Evolutionary conservation across 35 echinoderm and acorn worm species (phyloP).

Genomic region (Chiridota heheva): DNA sequence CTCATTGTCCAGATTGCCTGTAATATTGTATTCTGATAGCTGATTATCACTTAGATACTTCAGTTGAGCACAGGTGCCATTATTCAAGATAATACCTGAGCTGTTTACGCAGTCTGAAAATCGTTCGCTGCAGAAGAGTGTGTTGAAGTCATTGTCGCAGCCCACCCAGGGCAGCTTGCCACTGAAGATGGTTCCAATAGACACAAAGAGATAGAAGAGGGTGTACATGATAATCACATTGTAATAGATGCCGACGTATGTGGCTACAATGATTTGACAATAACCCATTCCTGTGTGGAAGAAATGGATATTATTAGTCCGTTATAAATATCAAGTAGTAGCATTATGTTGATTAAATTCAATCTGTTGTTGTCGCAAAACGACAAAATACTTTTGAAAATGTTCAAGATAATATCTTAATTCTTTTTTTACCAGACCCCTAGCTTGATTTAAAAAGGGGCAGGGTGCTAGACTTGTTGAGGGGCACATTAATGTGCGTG

Average conservation of each 20-base stretch:
- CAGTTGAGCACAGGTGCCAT: slow-evolving; percentile 52
- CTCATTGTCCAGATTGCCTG: slow-evolving; percentile 37
- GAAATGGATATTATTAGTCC: no score
- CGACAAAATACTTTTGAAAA: no score
- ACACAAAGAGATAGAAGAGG: slow-evolving; percentile 78
- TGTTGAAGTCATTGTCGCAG: slow-evolving; percentile 79
- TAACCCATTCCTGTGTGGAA: slow-evolving; percentile 32
- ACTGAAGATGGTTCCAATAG: slow-evolving; percentile 71
- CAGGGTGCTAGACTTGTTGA: no score
- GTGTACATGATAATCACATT: slow-evolving; percentile 86
- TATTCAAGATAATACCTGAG: slow-evolving; percentile 58
- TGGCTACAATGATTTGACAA: slow-evolving; percentile 41
- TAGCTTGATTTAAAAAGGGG: no score
- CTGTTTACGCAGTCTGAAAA: slow-evolving; percentile 48
- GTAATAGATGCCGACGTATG: slow-evolving; percentile 67
- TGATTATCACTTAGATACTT: slow-evolving; percentile 2
- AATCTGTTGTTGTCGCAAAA: no score
- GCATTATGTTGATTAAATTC: no score
- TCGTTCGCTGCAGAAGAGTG: slow-evolving; percentile 59
- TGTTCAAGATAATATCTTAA: no score
- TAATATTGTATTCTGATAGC: slow-evolving; percentile 64
- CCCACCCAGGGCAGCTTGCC: slow-evolving; percentile 77
- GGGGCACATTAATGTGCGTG: no score
- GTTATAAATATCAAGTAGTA: no score
- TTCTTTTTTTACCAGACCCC: no score